Evolutionary conservation across 2,797 vertebrate species (phyloP).

Genomic region (Sus cebifrons): DNA sequence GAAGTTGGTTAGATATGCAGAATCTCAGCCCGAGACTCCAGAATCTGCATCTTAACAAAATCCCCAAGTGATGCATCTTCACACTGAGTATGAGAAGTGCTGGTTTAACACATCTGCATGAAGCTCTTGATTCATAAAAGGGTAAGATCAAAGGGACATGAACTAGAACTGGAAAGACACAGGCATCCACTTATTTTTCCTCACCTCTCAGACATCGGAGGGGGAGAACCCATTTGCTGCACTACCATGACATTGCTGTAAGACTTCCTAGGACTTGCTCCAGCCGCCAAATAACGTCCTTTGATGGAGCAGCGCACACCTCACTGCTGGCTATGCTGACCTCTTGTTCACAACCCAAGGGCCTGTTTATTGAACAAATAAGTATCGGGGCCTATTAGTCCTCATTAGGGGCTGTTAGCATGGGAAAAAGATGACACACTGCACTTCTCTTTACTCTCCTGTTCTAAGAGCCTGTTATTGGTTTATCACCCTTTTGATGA

Average conservation of each 20-base stretch:
- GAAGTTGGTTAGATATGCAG: neutral
- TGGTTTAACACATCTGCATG: neutral
- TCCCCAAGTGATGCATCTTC: neutral
- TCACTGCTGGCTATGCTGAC: neutral
- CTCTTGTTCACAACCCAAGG: neutral
- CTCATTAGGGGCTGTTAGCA: neutral
- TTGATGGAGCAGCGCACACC: neutral
- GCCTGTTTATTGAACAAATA: slow-evolving; percentile 13
- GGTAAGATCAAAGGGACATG: neutral
- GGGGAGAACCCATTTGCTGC: rapidly evolving
- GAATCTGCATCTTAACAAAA: neutral
- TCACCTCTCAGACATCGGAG: neutral
- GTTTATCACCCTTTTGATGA: neutral
- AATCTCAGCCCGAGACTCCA: neutral
- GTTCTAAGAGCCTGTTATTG: neutral
- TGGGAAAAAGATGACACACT: neutral
- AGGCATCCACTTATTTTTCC: neutral
- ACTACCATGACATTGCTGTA: neutral
- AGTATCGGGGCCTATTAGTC: neutral
- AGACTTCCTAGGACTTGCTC: neutral
- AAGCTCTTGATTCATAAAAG: neutral
- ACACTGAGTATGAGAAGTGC: neutral
- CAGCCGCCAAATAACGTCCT: neutral
- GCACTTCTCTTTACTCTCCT: neutral
- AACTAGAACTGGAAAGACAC: neutral